Evolutionary conservation across 2,888 invertebrate species (phyloP).

Genomic region (Rhyacophila evoluta): DNA sequence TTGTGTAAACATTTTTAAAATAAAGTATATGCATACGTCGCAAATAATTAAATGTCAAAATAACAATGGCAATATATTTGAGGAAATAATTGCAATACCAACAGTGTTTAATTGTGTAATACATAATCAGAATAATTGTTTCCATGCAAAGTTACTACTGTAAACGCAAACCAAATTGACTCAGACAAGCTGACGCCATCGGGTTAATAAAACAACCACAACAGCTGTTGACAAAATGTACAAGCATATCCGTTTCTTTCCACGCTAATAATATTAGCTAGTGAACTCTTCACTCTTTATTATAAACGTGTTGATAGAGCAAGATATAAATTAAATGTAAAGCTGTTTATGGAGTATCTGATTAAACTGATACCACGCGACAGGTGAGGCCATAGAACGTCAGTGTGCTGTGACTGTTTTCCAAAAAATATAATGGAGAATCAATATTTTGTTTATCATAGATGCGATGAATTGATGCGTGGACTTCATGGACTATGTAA

Average conservation of each 20-base stretch:
- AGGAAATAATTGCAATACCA: too few species aligned
- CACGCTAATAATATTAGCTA: background rate
- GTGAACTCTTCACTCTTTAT: background rate
- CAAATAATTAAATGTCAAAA: background rate
- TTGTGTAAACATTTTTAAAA: background rate
- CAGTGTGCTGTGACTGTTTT: too few species aligned
- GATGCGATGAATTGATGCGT: too few species aligned
- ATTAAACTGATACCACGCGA: background rate
- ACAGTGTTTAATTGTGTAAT: background rate
- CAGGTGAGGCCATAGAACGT: background rate
- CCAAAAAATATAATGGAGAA: too few species aligned
- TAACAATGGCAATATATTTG: background rate
- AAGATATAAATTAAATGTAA: background rate
- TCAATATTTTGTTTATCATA: too few species aligned
- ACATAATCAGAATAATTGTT: background rate
- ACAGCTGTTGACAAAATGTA: slow-evolving; percentile 10
- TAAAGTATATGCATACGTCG: too few species aligned
- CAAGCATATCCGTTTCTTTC: background rate
- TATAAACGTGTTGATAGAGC: background rate
- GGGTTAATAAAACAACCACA: background rate
- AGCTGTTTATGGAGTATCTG: background rate
- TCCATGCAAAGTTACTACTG: background rate
- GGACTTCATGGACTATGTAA: too few species aligned
- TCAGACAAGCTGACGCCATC: slow-evolving; percentile 13
- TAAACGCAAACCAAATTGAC: background rate